Evolutionary conservation across 2,888 invertebrate species (phyloP), one percentile per base, ranked within the genome.

Genomic region (Diaprepes abbreviatus): DNA sequence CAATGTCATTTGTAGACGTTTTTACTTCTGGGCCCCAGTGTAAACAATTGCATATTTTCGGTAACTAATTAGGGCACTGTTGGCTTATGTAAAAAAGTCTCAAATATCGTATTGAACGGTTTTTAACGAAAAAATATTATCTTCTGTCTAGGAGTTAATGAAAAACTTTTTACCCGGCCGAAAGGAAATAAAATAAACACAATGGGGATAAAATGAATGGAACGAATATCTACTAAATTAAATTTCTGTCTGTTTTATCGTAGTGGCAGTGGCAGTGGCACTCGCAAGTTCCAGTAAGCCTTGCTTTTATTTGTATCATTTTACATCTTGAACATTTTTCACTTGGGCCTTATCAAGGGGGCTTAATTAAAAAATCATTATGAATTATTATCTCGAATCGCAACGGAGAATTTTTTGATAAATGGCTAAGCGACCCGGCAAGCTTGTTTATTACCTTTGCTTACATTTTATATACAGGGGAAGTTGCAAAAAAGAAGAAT

Each of bases 321-420:
- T 75, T 71, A 72, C 74, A 76, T 76, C 77, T 77, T 77, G 74
- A 71, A 75, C 76, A 78, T 78, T 78, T 77, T 77, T 78, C 78
- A 78, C 59, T 54, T 70, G 72, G 64, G 74, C 66, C 65, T 72
- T 74, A 77, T 76, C 76, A 75, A 70, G 72, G 73, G 21, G 33
- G 71, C 76, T 77, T 78, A 78, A 78, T 78, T 78, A 78, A 77
- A 78, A 77, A 78, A 78, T 77, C 78, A 74, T 78, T 78, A 77
- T 77, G 75, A 78, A 77, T 76, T 78, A 77, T 77, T 76, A 77
- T 78, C 78, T 77, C 60, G 73, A 74, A 74, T 70, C 63, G 73
- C 63, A 74, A 70, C 40, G 59, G 38, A 38, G 70, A 38, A 52
- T 59, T 64, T 68, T 73, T 65, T 73, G 65, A 68, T 71, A 68